phyloP scores from a whole-genome alignment of 2,113 vertebrate genomes.

The Paralichthys olivaceus region DNA sequence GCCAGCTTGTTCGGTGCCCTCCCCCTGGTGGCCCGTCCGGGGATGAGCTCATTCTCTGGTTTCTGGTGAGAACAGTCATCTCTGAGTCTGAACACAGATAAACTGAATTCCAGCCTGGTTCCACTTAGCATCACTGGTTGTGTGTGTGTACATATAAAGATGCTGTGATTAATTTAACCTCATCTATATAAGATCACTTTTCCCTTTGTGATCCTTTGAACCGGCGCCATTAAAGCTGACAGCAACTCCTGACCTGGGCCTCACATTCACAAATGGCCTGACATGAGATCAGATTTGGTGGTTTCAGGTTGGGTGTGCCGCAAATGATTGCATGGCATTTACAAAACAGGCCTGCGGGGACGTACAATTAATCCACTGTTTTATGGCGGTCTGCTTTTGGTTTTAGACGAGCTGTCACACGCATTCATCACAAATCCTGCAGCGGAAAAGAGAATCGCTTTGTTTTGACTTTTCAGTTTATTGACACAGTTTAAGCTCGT shows the following conservation, averaged over 20 bases:
- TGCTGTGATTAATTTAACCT: constrained; percentile 23
- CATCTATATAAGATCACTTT: neutral
- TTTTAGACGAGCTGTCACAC: constrained; percentile 15
- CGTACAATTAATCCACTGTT: constrained; percentile 16
- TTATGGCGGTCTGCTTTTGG: constrained; percentile 11
- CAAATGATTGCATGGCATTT: constrained; percentile 1
- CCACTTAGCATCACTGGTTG: constrained; percentile 17
- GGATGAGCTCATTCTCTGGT: constrained; percentile 71
- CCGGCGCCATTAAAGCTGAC: constrained; percentile 8
- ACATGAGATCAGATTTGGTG: neutral
- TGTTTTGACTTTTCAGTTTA: constrained; percentile 11
- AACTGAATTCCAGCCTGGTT: constrained; percentile 27
- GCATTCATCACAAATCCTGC: constrained; percentile 6
- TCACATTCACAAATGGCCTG: neutral
- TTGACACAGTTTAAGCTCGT: constrained; percentile 12
- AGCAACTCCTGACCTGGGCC: constrained; percentile 9
- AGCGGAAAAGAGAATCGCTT: neutral
- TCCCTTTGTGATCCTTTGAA: neutral
- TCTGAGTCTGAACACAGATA: constrained; percentile 14
- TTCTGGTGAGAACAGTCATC: constrained; percentile 31
- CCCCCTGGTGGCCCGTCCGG: constrained; percentile 49
- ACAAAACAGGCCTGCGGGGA: constrained; percentile 13
- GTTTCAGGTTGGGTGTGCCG: constrained; percentile 12
- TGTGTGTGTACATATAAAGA: neutral
- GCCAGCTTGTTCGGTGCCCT: neutral